phyloP scores from a whole-genome alignment of 2,888 invertebrate genomes.

The Tiphia femorata region DNA sequence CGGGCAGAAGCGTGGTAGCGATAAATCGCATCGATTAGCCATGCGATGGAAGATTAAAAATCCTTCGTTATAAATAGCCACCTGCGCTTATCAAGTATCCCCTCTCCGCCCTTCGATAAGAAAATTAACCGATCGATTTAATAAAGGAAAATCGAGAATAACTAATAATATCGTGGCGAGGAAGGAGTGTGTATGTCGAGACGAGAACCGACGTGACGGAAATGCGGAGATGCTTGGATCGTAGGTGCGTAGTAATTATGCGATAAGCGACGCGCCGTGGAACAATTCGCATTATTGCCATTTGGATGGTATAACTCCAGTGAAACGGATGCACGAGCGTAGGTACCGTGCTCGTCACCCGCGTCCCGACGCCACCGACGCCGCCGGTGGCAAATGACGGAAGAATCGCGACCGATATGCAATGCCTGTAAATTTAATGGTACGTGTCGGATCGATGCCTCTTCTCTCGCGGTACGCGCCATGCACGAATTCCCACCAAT shows the following conservation, averaged over 20 bases:
- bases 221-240: constrained; percentile 45
- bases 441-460: constrained; percentile 17
- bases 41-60: too few relatives aligned
- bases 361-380: constrained; percentile 16
- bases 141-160: too few relatives aligned
- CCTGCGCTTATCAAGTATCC: too few relatives aligned
- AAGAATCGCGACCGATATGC: constrained; percentile 27
- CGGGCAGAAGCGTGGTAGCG: too few relatives aligned
- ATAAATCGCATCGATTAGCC: too few relatives aligned
- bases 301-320: constrained; percentile 23
- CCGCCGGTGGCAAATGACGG: constrained; percentile 42
- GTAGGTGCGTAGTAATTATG: constrained; percentile 47
- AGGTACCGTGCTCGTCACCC: constrained; percentile 20
- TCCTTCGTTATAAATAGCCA: too few relatives aligned
- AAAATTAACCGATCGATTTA: too few relatives aligned
- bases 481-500: constrained; percentile 8
- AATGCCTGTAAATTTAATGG: constrained; percentile 28
- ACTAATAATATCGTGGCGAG: too few relatives aligned
- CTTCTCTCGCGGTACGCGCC: constrained; percentile 2
- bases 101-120: too few relatives aligned
- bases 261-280: constrained; percentile 28
- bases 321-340: constrained; percentile 27
- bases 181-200: constrained; percentile 28
- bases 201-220: constrained; percentile 45
- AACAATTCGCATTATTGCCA: constrained; percentile 40